A percentile compares a stretch with the other conserved stretches of the same genome.
Evolutionary conservation across 2,113 vertebrate species (phyloP).

Genomic region (Procavia capensis): DNA sequence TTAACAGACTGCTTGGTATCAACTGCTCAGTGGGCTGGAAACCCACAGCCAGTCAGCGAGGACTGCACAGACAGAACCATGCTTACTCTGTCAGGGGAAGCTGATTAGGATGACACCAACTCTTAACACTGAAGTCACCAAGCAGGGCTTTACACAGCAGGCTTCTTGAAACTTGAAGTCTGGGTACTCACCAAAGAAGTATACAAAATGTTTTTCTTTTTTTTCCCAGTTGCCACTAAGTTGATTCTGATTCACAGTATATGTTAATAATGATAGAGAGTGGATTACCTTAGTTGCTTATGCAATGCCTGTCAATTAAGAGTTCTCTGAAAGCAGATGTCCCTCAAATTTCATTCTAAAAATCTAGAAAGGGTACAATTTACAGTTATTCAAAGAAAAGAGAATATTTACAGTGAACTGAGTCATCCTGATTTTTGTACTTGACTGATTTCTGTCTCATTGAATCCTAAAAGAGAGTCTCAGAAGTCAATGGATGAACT

Average conservation of each 20-base stretch:
- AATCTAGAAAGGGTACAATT: not conserved
- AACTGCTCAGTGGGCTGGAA: constrained; percentile 85
- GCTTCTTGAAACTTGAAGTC: constrained; percentile 69
- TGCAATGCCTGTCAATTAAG: not conserved
- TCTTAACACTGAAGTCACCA: constrained; percentile 82
- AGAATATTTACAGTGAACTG: not conserved
- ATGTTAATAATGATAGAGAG: constrained; percentile 56
- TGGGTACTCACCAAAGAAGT: constrained; percentile 72
- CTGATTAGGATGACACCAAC: constrained; percentile 84
- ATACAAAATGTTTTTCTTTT: constrained; percentile 64
- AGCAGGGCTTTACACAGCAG: constrained; percentile 79
- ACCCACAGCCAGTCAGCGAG: constrained; percentile 78
- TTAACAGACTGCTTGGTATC: constrained; percentile 84
- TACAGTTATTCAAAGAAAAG: constrained; percentile 1
- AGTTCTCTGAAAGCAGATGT: not conserved
- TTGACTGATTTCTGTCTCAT: constrained; percentile 37
- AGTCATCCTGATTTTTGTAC: not conserved
- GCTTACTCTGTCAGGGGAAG: constrained; percentile 86
- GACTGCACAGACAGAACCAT: constrained; percentile 82
- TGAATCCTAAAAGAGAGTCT: constrained; percentile 31
- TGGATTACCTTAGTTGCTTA: constrained; percentile 44
- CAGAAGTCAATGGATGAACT: constrained; percentile 11
- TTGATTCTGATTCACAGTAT: not conserved
- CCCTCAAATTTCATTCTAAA: constrained; percentile 13
- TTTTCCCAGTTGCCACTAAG: not conserved